Percentiles rank a stretch among this genome's conserved stretches.
phyloP scores from a whole-genome alignment of 1,140 invertebrate genomes.

The Protaetia brevitarsis region DNA sequence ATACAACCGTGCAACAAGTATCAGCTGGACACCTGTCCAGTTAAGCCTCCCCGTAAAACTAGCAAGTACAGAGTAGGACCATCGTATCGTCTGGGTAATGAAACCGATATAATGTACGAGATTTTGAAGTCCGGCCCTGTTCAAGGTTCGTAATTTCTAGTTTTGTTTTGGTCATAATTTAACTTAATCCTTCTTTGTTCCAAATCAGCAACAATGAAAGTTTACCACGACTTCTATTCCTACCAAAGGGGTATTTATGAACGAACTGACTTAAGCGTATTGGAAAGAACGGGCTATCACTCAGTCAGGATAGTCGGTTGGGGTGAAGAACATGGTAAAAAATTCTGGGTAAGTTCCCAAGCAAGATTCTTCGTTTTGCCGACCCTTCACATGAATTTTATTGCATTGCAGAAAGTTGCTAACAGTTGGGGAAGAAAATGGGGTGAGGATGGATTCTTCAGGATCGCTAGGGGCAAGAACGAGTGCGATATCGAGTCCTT shows the following conservation, averaged over 20 bases:
- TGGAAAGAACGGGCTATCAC: slow-evolving; percentile 69
- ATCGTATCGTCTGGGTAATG: slow-evolving; percentile 73
- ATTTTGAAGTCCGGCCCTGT: slow-evolving; percentile 90
- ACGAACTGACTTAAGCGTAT: slow-evolving; percentile 57
- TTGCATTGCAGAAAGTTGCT: slow-evolving; percentile 69
- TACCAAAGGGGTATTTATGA: slow-evolving; percentile 82
- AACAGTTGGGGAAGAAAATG: slow-evolving; percentile 88
- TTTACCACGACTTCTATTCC: slow-evolving; percentile 87
- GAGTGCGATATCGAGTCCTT: slow-evolving; percentile 86
- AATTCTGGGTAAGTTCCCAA: slow-evolving; percentile 80
- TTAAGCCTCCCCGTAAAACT: slow-evolving; percentile 35
- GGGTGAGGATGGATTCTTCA: slow-evolving; percentile 87
- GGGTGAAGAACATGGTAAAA: slow-evolving; percentile 73
- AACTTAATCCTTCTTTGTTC: slow-evolving; percentile 39
- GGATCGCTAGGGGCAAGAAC: slow-evolving; percentile 72
- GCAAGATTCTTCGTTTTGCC: no score
- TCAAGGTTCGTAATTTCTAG: slow-evolving; percentile 73
- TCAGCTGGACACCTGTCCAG: neutral
- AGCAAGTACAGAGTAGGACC: slow-evolving; percentile 77
- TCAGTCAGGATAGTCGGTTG: slow-evolving; percentile 89
- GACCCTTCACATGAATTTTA: neutral
- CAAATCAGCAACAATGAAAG: slow-evolving; percentile 74
- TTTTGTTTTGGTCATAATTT: neutral
- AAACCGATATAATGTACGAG: slow-evolving; percentile 87
- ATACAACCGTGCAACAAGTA: slow-evolving; percentile 34